phyloP scores from a whole-genome alignment of 2,888 invertebrate species.

The Ceriagrion tenellum region DNA sequence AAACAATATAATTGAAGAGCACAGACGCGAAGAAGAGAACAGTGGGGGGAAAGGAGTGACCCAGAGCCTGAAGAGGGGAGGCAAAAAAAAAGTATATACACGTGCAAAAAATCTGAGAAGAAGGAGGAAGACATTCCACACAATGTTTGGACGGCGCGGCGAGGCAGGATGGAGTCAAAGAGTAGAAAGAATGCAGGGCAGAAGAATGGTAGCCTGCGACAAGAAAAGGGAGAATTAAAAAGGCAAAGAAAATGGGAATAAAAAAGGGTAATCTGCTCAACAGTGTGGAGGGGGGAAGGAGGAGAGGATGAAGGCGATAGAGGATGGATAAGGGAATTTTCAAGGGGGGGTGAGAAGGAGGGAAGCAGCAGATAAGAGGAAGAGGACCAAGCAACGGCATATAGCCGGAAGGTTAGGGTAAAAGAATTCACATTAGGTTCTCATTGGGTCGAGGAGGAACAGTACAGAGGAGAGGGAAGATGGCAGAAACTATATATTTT shows the following conservation, averaged over 20 bases:
- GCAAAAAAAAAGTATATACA: not conserved
- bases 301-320: not conserved
- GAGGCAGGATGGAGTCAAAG: not conserved
- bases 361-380: not conserved
- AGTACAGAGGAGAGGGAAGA: not conserved
- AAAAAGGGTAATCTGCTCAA: not conserved
- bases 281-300: not conserved
- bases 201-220: not conserved
- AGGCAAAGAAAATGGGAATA: slow-evolving; percentile 3
- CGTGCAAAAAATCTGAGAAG: not conserved
- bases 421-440: not conserved
- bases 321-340: not conserved
- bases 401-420: not conserved
- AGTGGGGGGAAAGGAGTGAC: not conserved
- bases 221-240: slow-evolving; percentile 14
- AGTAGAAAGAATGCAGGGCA: not conserved
- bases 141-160: not conserved
- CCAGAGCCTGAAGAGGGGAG: not conserved
- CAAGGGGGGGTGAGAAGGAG: not conserved
- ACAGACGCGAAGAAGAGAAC: not conserved
- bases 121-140: not conserved
- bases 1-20: slow-evolving; percentile 36
- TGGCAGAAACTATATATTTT: not conserved
- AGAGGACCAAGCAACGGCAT: not conserved
- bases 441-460: not conserved